Conservation (phyloP, 2,113 vertebrate genomes). For the Salvator merianae region DNA sequence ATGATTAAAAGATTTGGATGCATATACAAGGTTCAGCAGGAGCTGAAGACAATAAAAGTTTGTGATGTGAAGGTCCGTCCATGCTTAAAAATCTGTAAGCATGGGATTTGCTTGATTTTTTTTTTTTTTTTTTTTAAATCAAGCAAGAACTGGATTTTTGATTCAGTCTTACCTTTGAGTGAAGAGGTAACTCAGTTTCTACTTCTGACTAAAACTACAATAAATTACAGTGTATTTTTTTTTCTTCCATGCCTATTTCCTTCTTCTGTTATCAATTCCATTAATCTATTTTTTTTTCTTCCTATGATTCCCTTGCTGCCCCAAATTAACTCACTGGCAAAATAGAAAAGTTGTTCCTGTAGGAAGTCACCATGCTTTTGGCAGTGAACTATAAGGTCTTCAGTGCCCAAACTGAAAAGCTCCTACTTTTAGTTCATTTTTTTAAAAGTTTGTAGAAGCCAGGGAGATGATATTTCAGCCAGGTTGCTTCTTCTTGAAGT, state of each 20-base stretch:
- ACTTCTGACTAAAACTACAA: background rate
- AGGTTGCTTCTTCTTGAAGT: slow-evolving; percentile 54
- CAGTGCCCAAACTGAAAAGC: slow-evolving; percentile 27
- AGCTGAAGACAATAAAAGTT: too few relatives aligned
- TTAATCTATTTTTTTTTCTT: slow-evolving; percentile 14
- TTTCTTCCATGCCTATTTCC: background rate
- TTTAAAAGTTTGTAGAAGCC: slow-evolving; percentile 41
- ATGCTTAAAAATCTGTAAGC: too few relatives aligned
- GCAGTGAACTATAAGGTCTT: slow-evolving; percentile 28
- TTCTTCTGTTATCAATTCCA: slow-evolving; percentile 3
- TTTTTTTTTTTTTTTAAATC: too few relatives aligned
- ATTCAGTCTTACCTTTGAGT: background rate
- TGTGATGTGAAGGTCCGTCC: too few relatives aligned
- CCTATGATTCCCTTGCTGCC: background rate
- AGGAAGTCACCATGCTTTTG: slow-evolving; percentile 19
- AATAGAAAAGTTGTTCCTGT: slow-evolving; percentile 31
- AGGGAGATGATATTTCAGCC: slow-evolving; percentile 50
- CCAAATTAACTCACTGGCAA: slow-evolving; percentile 47
- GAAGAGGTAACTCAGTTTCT: background rate
- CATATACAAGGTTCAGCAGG: too few relatives aligned
- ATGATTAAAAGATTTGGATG: too few relatives aligned
- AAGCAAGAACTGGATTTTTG: too few relatives aligned
- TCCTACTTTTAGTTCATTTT: slow-evolving; percentile 61
- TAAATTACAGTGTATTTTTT: slow-evolving; percentile 6
- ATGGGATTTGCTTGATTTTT: too few relatives aligned